These are phyloP conservation scores for Tragopan temminckii DNA, from an alignment of 2,797 vertebrate genomes.

Conservation along the genomic window DNA sequence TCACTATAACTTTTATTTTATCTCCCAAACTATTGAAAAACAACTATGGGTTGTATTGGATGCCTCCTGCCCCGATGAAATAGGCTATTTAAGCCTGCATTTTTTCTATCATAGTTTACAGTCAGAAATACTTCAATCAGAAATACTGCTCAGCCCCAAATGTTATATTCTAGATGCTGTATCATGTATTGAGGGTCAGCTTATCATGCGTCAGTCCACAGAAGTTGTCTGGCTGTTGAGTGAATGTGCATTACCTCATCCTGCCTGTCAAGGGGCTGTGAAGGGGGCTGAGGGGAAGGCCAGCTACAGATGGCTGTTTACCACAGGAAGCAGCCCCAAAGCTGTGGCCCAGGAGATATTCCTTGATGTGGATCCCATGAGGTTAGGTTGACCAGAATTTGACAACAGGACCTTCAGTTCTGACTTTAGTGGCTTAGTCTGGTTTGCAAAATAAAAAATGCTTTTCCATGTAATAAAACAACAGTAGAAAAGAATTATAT, in stretches of 20 bases:
- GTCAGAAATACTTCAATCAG: background rate
- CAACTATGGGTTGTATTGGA: background rate
- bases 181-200: background rate
- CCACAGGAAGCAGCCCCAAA: background rate
- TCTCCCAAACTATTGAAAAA: background rate
- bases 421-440: background rate
- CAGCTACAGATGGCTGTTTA: background rate
- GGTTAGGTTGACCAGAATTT: background rate
- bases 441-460: background rate
- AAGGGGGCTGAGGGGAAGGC: background rate
- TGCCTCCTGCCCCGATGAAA: background rate
- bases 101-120: background rate
- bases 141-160: background rate
- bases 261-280: background rate
- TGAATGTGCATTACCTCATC: background rate
- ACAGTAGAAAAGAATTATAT: background rate
- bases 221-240: background rate
- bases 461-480: slow-evolving; percentile 3
- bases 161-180: background rate
- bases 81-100: background rate
- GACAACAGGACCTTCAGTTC: background rate
- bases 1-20: background rate
- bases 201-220: background rate
- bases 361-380: background rate
- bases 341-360: background rate